phyloP scores from a whole-genome alignment of 2,888 invertebrate genomes.

The Incurvaria masculella region DNA sequence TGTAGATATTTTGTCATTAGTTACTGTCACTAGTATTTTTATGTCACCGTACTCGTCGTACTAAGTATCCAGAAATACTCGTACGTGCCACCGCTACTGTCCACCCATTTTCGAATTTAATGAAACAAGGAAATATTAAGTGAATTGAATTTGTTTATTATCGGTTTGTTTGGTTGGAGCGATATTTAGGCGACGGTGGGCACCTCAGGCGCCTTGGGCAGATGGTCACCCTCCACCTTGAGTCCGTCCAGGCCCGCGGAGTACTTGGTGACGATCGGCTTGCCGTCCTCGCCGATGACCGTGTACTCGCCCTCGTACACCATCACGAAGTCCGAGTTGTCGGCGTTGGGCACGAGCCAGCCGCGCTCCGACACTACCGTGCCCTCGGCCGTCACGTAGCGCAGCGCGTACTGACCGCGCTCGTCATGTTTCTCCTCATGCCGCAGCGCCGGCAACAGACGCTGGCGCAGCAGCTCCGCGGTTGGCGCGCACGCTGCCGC shows the following conservation, averaged over 20 bases:
- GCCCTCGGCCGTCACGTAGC: slow-evolving; percentile 30
- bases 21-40: no score
- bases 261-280: slow-evolving; percentile 22
- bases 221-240: slow-evolving; percentile 21
- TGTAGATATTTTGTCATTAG: no score
- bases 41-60: no score
- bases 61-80: no score
- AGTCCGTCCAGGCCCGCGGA: slow-evolving; percentile 23
- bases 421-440: slow-evolving; percentile 30
- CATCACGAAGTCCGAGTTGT: slow-evolving; percentile 22
- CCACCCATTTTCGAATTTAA: no score
- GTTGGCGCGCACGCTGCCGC: slow-evolving; percentile 14
- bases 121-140: no score
- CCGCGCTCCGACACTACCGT: slow-evolving; percentile 26
- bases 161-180: no score
- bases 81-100: no score
- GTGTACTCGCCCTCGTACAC: slow-evolving; percentile 25
- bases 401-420: slow-evolving; percentile 26
- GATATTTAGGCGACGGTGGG: slow-evolving; percentile 3
- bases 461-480: slow-evolving; percentile 6
- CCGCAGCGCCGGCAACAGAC: slow-evolving; percentile 22
- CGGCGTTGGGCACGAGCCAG: slow-evolving; percentile 22
- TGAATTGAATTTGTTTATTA: no score
- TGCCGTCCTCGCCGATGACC: slow-evolving; percentile 24
- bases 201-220: slow-evolving; percentile 16